Base-by-base conservation (phyloP, 2,113 vertebrate species). In the Atlantisia rogersi region DNA sequence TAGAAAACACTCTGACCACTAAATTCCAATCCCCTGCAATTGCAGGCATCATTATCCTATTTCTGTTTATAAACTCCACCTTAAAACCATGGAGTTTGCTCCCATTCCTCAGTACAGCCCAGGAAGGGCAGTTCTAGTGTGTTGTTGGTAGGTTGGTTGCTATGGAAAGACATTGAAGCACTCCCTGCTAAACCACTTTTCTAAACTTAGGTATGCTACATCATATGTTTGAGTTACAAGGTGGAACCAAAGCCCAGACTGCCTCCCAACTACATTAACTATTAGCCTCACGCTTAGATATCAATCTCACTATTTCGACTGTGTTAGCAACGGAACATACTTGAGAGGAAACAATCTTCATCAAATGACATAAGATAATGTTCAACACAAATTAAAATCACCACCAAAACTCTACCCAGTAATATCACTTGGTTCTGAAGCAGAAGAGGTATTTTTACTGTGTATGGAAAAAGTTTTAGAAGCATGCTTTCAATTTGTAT, bases 21-120 rank as follows among this genome's bases (percentile, higher is more conserved):
- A 12, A 89, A 82, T 89, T 94, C 56, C 77, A 91, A 64, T 24
- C 18, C 35, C 24, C 65, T 48, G 48, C 42, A 84, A 91, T 2
- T 84, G 74, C 48, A 71, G 64, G 42, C 52, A 32, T 84, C 68
- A 40, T 78, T 91, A 79, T 64, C 10, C 86, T 92, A 78, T 68
- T 95, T 81, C 52, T 92, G 74, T 82, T 89, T 84, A 89, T 71
- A 62, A 91, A 82, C 86, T 91, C 92, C 91, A 97, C 91, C 93
- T 92, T 79, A 87, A 95, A 92, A 92, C 62, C 83, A 92, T 6
- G 29, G 68, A 81, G 39, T 53, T 86, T 86, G 56, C 86, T 81
- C 50, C 91, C 31, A 32, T 32, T 86, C 35, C 52, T 76, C 65
- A 60, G 52, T 4, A 48, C 29, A 60, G 56, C 56, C 39, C 83